A percentile compares a stretch with the other conserved stretches of the same genome.
These are phyloP conservation scores for Smutsia gigantea DNA, from an alignment of 2,797 vertebrate genomes.

Conservation along the genomic window DNA sequence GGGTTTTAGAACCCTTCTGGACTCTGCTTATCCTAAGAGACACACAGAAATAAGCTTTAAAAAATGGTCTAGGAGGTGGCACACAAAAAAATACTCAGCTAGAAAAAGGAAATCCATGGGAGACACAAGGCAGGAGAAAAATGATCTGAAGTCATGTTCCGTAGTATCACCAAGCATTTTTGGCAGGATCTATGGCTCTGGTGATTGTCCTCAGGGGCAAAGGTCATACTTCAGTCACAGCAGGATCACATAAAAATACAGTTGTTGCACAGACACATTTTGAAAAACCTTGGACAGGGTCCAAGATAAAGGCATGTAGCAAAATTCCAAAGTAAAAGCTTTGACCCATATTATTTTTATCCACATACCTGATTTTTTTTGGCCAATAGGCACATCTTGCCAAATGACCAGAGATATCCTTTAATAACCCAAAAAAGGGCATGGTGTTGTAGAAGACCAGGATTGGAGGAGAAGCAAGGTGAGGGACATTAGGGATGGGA, in stretches of 20 bases:
- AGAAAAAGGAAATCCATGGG: neutral
- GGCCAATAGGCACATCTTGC: neutral
- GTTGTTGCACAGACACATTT: neutral
- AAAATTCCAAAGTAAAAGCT: neutral
- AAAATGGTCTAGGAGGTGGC: neutral
- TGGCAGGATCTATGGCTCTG: conserved; percentile 10
- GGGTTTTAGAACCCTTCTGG: neutral
- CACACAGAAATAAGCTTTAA: neutral
- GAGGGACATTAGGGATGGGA: neutral
- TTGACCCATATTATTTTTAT: neutral
- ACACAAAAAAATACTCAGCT: neutral
- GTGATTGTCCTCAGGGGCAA: neutral
- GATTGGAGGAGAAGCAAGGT: neutral
- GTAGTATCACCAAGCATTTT: neutral
- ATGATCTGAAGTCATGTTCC: neutral
- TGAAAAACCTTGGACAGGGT: neutral
- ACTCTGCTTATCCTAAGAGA: neutral
- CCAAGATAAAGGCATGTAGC: conserved; percentile 1
- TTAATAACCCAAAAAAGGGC: neutral
- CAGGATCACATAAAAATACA: conserved; percentile 26
- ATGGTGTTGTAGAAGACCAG: neutral
- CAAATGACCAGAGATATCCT: neutral
- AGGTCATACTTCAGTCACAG: neutral
- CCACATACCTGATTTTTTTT: conserved; percentile 1
- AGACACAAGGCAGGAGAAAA: neutral